Base-by-base conservation (phyloP, 2,888 invertebrate species). In the Merodon equestris region DNA sequence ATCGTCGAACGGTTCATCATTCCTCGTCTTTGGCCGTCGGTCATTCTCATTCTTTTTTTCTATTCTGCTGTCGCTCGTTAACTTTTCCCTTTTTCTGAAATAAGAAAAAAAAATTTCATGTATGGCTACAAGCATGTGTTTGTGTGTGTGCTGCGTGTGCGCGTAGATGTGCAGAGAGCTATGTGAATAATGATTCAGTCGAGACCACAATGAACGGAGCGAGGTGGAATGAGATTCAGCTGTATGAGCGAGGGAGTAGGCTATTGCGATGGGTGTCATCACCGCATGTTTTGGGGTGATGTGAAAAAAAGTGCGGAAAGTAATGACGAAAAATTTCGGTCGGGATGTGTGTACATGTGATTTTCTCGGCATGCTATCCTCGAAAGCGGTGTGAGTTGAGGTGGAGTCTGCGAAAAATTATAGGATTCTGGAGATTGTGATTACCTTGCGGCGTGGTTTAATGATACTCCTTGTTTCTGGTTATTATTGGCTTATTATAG, bases 211-310 rank as follows among this genome's bases (percentile, higher is more conserved):
- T 27, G 38, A 36, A 36, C 10, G 18, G 40, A 45, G 60, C 47
- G 34, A 48, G 42, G 17, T 13, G 63, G 36, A 42, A 27, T n/a
- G n/a, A 45, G 17, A 74, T 79, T 79, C 79, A 74, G 79, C 79
- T 1, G 10, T 74, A 70, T 9, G 68, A 14, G 50, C 10, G 40
- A 74, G 27, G 9, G 60, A 70, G 61, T 9, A 13, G 17, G 42
- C n/a, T 51, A 64, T 63, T 45, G 38, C 0, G 4, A 19, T 48
- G 14, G 56, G 57, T 72, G 57, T 71, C 71, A 71, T 72, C 77
- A 72, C 79, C 79, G 64, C 79, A 79, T 79, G 77, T 61, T 71
- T 71, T 66, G 13, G 17, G 53, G 57, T 7, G 63, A 73, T 4
- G 44, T 47, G 54, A 57, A 54, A 34, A 54, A 50, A 64, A 63